These are phyloP conservation scores for Epinephelus coioides DNA, from an alignment of 2,797 vertebrate genomes.

Conservation along the genomic window DNA sequence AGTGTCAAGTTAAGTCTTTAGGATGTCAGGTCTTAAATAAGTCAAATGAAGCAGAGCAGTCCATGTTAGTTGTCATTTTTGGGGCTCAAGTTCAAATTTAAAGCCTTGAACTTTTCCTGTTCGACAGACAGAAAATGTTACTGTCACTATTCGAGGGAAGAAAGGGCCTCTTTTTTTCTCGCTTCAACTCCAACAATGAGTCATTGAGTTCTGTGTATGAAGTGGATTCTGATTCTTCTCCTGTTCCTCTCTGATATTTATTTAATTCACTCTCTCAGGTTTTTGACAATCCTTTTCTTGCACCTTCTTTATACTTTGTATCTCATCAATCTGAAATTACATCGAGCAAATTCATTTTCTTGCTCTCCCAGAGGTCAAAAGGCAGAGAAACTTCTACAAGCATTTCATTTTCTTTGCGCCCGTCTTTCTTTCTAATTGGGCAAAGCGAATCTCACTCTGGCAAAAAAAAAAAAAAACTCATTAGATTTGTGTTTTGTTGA, in stretches of 20 bases:
- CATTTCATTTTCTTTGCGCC: conserved; percentile 14
- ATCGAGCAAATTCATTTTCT: not conserved
- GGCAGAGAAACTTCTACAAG: not conserved
- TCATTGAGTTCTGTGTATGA: not conserved
- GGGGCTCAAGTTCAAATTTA: too few species aligned
- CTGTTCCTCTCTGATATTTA: not conserved
- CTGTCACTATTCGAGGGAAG: too few species aligned
- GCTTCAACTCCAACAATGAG: not conserved
- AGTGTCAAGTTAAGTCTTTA: not conserved
- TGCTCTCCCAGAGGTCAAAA: conserved; percentile 5
- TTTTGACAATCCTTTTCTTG: not conserved
- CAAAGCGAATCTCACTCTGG: not conserved
- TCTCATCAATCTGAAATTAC: conserved; percentile 12
- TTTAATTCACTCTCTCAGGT: not conserved
- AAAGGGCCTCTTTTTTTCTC: too few species aligned
- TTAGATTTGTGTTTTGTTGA: conserved; percentile 35
- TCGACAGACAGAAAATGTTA: too few species aligned
- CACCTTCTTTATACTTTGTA: not conserved
- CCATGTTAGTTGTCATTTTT: too few species aligned
- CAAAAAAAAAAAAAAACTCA: not conserved
- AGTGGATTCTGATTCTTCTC: not conserved
- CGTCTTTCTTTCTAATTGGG: conserved; percentile 24
- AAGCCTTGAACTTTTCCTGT: too few species aligned
- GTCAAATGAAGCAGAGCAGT: too few species aligned
- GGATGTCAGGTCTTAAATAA: not conserved